phyloP scores from a whole-genome alignment of 2,113 vertebrate species.

The Dicentrarchus labrax region DNA sequence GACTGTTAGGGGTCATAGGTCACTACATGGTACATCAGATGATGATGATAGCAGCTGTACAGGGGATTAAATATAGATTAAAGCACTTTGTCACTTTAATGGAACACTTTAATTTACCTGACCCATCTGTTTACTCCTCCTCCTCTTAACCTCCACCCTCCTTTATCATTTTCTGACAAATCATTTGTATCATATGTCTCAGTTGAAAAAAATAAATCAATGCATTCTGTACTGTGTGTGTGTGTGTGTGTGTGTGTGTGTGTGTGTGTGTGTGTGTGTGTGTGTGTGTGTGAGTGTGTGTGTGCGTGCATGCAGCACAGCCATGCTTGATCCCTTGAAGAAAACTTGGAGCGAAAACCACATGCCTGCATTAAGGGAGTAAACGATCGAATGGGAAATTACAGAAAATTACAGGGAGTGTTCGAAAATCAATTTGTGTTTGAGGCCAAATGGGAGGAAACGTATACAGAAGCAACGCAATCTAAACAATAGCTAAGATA shows the following conservation, averaged over 20 bases:
- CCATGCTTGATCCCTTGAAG: background rate
- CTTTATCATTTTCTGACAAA: constrained; percentile 30
- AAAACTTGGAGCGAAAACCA: constrained; percentile 3
- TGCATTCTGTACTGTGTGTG: background rate
- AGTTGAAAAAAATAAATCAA: constrained; percentile 13
- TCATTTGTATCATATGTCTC: constrained; percentile 26
- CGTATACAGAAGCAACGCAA: constrained; percentile 43
- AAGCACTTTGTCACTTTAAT: constrained; percentile 57
- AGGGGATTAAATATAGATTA: constrained; percentile 52
- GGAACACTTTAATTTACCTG: constrained; percentile 45
- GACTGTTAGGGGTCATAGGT: constrained; percentile 33
- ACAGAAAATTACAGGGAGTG: constrained; percentile 63
- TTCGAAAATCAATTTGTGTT: constrained; percentile 73
- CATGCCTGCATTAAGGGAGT: constrained; percentile 42
- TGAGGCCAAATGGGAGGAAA: constrained; percentile 59
- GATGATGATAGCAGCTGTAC: constrained; percentile 36
- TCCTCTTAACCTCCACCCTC: background rate
- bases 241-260: background rate
- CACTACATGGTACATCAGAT: constrained; percentile 6
- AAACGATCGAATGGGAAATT: constrained; percentile 57
- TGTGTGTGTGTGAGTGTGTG: background rate
- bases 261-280: background rate
- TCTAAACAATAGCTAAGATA: constrained; percentile 54
- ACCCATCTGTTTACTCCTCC: constrained; percentile 44
- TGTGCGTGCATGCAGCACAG: background rate